Evolutionary conservation across 2,888 invertebrate genomes (phyloP), one percentile per base, ranked within the genome.

Genomic region (Bhutanitis thaidina): DNA sequence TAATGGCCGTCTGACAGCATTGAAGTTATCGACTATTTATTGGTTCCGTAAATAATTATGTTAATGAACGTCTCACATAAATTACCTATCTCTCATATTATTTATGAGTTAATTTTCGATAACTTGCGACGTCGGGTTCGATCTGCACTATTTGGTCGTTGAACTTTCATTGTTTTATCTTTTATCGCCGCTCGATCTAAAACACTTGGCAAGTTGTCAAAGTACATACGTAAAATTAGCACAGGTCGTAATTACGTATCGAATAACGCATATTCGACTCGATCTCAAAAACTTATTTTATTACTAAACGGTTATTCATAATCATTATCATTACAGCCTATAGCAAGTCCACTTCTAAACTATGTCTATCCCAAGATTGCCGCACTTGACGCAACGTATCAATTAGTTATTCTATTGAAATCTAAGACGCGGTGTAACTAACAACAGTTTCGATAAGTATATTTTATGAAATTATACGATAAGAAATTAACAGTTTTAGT

Each of bases 191-290:
- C 8, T 34, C 15, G 27, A 47, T 47, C 47, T 34, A 34, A 25
- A 12, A 30, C 35, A 35, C 40, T 41, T 48, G 48, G 48, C 48
- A 41, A 29, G 41, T 16, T 20, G 16, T 48, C 48, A 48, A 48
- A 45, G n/a, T 20, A 20, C 25, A 35, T 16, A 16, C 15, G 34
- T 29, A 13, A 35, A 34, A 36, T 41, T 48, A 48, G 48, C 9
- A 41, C 12, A 29, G 14, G 29, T 30, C 14, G 15, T 2, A 30
- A 30, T 30, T 30, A 30, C 29, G 29, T 29, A 20, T 5, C 2
- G 20, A 20, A 20, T 20, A 9, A 29, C 30, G 30, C n/a, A 30
- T 3, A 30, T 30, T 30, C 1, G 3, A 10, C 10, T 30, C 2
- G 9, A 9, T 30, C 30, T n/a, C n/a, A 30, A 20, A 20, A 5